Evolutionary conservation across 2,797 vertebrate genomes (phyloP).

Genomic region (Oreochromis mossambicus): DNA sequence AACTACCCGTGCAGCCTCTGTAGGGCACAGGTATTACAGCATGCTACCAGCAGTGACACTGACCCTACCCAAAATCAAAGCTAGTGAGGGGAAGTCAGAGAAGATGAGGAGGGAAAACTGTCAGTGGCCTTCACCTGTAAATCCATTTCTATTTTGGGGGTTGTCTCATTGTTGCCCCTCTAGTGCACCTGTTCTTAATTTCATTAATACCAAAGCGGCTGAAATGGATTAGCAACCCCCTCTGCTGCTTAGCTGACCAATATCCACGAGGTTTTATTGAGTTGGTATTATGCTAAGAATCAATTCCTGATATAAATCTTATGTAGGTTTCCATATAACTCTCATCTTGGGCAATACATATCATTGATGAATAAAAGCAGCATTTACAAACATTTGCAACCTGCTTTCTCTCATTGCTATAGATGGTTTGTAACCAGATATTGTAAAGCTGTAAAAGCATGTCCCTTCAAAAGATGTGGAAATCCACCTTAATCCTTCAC

Average conservation of each 20-base stretch:
- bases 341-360: not conserved
- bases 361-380: rapidly evolving
- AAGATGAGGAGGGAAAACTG: not conserved
- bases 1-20: not conserved
- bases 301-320: not conserved
- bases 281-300: not conserved
- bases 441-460: not conserved
- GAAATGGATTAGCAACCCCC: not conserved
- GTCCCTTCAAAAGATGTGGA: not conserved
- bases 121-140: not conserved
- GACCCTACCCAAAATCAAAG: not conserved
- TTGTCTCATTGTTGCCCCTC: not conserved
- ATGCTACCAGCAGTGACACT: not conserved
- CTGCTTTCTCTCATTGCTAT: not conserved
- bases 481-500: not conserved
- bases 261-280: not conserved
- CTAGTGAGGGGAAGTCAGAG: not conserved
- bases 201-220: not conserved
- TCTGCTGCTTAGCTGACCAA: not conserved
- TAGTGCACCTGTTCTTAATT: not conserved
- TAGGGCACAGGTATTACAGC: not conserved
- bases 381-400: not conserved
- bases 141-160: not conserved
- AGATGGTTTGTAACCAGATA: not conserved
- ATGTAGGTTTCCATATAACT: not conserved